These are phyloP conservation scores for Drosophila hamatofila DNA, from an alignment of 2,888 invertebrate species.

Conservation along the genomic window DNA sequence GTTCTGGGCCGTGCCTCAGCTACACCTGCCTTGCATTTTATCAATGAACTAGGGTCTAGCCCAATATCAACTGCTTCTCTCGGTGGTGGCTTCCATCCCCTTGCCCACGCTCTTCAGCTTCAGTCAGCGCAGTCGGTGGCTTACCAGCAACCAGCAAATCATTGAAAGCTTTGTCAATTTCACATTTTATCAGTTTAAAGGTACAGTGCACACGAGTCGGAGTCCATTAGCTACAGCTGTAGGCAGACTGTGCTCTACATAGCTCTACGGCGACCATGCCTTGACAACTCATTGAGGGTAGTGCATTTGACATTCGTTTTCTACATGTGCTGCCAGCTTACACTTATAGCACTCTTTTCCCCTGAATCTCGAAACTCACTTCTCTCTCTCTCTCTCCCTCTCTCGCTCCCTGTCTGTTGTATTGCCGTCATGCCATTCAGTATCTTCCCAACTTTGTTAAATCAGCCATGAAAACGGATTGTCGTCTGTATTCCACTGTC, in stretches of 20 bases:
- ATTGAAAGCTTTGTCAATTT: conserved; percentile 66
- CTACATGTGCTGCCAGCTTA: background rate
- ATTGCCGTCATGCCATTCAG: conserved; percentile 48
- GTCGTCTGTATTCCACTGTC: conserved; percentile 53
- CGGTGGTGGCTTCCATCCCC: background rate
- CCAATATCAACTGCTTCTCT: background rate
- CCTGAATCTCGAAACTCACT: background rate
- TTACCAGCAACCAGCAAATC: conserved; percentile 57
- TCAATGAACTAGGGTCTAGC: conserved; percentile 32
- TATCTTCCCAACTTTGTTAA: conserved; percentile 73
- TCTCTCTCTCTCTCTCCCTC: background rate
- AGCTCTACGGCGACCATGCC: background rate
- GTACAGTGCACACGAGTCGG: background rate
- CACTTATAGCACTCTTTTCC: background rate
- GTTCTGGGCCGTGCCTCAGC: background rate
- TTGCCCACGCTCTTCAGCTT: background rate
- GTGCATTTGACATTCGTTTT: background rate
- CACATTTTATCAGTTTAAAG: conserved; percentile 50
- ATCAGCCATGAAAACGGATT: conserved; percentile 80
- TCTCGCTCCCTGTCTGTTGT: conserved; percentile 18
- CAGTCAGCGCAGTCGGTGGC: conserved; percentile 27
- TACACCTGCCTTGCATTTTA: conserved; percentile 18
- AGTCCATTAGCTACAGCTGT: conserved; percentile 20
- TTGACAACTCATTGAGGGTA: background rate
- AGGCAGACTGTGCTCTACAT: background rate